Percentiles rank a stretch among this genome's conserved stretches.
Evolutionary conservation across 2,888 invertebrate genomes (phyloP).

Genomic region (Agapostemon virescens): DNA sequence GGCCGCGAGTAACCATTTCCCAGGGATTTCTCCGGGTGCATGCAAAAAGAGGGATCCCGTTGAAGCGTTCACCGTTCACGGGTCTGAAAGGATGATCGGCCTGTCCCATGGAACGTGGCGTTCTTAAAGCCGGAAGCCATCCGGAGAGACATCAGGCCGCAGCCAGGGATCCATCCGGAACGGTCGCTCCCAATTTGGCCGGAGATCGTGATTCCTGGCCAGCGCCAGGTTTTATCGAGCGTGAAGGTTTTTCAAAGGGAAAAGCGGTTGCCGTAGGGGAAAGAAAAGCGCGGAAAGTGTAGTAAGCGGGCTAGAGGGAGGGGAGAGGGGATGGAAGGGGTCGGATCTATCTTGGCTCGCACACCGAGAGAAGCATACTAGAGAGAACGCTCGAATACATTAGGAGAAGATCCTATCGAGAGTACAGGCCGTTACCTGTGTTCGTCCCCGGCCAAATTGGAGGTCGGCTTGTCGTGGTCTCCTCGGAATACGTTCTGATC

Average conservation of each 20-base stretch:
- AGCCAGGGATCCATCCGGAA: conserved; percentile 35
- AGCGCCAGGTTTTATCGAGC: conserved; percentile 52
- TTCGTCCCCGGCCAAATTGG: conserved; percentile 70
- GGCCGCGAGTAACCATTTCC: not conserved
- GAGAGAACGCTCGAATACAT: conserved; percentile 55
- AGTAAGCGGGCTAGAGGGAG: conserved; percentile 21
- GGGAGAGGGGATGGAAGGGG: not conserved
- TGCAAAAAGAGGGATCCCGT: conserved; percentile 4
- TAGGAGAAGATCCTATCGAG: conserved; percentile 62
- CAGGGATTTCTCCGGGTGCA: not conserved
- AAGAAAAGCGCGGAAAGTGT: conserved; percentile 35
- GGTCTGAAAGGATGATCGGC: conserved; percentile 4
- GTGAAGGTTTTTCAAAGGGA: conserved; percentile 52
- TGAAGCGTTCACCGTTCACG: conserved; percentile 3
- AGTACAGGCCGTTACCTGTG: conserved; percentile 69
- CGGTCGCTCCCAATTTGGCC: conserved; percentile 49
- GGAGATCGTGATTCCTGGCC: conserved; percentile 59
- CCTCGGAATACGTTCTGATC: conserved; percentile 65
- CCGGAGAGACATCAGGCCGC: conserved; percentile 30
- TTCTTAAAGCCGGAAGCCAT: conserved; percentile 41
- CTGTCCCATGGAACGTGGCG: conserved; percentile 11
- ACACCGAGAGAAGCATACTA: not conserved
- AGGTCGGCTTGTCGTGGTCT: conserved; percentile 63
- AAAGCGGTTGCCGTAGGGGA: conserved; percentile 35
- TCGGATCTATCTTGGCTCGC: not conserved